phyloP scores from a whole-genome alignment of 2,888 invertebrate genomes.

The Eulithis prunata region DNA sequence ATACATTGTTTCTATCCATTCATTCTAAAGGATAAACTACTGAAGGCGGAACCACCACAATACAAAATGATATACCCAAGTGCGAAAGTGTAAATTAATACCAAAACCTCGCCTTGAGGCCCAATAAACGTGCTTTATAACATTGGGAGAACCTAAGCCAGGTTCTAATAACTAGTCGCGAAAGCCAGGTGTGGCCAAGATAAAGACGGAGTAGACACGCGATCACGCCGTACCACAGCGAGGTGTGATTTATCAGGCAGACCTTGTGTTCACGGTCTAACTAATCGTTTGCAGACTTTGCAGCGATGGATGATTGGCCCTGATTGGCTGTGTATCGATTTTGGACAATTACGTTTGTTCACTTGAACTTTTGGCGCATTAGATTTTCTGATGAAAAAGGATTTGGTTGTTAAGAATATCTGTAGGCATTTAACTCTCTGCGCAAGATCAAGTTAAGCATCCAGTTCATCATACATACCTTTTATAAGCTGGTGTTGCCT shows the following conservation, averaged over 20 bases:
- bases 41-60: too few species aligned
- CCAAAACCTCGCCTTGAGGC: constrained; percentile 13
- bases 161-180: constrained; percentile 50
- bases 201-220: constrained; percentile 44
- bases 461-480: neutral
- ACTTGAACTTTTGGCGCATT: neutral
- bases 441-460: neutral
- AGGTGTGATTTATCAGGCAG: constrained; percentile 41
- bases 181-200: constrained; percentile 66
- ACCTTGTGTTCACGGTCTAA: constrained; percentile 39
- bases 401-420: neutral
- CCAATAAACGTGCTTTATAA: constrained; percentile 36
- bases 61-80: neutral
- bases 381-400: neutral
- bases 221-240: constrained; percentile 52
- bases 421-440: too few species aligned
- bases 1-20: too few species aligned
- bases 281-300: constrained; percentile 29
- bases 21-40: too few species aligned
- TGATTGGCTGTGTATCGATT: constrained; percentile 33
- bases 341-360: constrained; percentile 13
- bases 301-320: constrained; percentile 31
- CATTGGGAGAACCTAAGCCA: constrained; percentile 27
- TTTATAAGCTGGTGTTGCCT: neutral
- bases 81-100: neutral